phyloP scores from a whole-genome alignment of 1,140 invertebrate species.

The Hestina assimilis region DNA sequence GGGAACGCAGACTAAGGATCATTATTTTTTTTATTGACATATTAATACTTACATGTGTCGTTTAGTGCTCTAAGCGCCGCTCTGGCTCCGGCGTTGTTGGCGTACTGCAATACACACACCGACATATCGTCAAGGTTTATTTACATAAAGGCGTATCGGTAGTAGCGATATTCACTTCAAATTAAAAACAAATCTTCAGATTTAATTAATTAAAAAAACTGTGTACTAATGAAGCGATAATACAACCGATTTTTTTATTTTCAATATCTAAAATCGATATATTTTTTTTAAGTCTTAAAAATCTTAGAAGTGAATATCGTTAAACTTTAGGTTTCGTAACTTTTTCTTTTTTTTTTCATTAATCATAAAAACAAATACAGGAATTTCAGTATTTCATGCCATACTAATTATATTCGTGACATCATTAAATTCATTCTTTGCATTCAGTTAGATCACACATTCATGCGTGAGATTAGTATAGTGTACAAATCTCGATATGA shows the following conservation, averaged over 20 bases:
- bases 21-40: neutral
- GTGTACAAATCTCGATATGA: neutral
- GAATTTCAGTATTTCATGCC: neutral
- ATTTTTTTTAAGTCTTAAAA: neutral
- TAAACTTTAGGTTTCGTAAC: constrained; percentile 1
- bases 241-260: no score
- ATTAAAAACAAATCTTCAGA: neutral
- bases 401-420: neutral
- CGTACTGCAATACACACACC: constrained; percentile 76
- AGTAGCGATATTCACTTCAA: constrained; percentile 38
- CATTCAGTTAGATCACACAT: constrained; percentile 55
- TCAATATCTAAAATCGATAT: no score
- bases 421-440: constrained; percentile 1
- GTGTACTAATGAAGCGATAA: no score
- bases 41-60: constrained; percentile 42
- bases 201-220: neutral
- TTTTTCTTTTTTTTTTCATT: neutral
- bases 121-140: constrained; percentile 49
- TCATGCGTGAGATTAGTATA: constrained; percentile 51
- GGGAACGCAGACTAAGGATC: no score
- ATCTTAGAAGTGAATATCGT: constrained; percentile 9
- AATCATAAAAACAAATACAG: neutral
- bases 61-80: constrained; percentile 72
- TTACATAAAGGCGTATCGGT: constrained; percentile 35
- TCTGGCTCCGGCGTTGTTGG: constrained; percentile 77